Evolutionary conservation across 2,797 vertebrate species (phyloP).

Genomic region (Tapera naevia): DNA sequence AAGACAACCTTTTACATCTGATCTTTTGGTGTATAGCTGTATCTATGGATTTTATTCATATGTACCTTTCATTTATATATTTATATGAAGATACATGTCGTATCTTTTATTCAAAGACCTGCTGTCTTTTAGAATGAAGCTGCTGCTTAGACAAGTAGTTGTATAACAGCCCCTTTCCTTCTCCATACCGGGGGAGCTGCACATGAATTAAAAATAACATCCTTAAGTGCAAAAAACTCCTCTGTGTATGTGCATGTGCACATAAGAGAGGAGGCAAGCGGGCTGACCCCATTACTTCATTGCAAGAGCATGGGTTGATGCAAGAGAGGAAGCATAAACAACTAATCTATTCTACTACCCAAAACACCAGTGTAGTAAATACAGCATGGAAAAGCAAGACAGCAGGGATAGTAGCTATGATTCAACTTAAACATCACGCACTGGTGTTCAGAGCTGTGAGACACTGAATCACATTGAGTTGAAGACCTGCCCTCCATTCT

Average conservation of each 20-base stretch:
- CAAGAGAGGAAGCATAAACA: neutral
- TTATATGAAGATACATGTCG: neutral
- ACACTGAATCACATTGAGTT: neutral
- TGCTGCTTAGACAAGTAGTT: neutral
- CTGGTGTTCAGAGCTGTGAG: neutral
- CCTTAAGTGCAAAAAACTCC: slow-evolving; percentile 15
- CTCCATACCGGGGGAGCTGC: neutral
- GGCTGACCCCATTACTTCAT: slow-evolving; percentile 16
- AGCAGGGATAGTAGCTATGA: neutral
- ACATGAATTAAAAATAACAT: slow-evolving; percentile 52
- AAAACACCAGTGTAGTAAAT: neutral
- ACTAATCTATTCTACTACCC: neutral
- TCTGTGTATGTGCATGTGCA: neutral
- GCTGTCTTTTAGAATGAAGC: neutral
- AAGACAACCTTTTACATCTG: neutral
- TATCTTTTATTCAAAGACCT: neutral
- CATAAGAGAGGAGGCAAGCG: neutral
- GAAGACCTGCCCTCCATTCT: neutral
- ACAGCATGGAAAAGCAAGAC: neutral
- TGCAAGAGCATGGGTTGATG: neutral
- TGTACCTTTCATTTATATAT: neutral
- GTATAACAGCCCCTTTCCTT: slow-evolving; percentile 4
- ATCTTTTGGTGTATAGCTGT: neutral
- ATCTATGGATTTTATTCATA: neutral
- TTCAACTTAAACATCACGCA: neutral